Conservation (phyloP, 2,113 vertebrate species). For the Actenoides hombroni region DNA sequence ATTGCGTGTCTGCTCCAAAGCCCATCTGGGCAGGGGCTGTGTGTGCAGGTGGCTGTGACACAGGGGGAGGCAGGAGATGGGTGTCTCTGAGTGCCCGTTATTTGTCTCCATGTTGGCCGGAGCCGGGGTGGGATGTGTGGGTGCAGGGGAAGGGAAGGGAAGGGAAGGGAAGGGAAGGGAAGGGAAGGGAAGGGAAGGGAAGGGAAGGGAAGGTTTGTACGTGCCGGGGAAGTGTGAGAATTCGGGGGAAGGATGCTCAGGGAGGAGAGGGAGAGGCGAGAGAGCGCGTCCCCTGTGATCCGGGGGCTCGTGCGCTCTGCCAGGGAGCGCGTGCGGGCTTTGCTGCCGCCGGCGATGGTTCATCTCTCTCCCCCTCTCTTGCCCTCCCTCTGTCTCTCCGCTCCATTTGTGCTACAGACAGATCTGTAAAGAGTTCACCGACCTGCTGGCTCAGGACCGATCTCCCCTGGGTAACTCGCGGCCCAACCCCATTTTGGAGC, state of each 20-base stretch:
- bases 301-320: background rate
- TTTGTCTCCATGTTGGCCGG: background rate
- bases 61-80: accelerated
- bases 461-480: constrained; percentile 97
- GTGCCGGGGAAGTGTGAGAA: background rate
- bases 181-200: background rate
- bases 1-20: background rate
- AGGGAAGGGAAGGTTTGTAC: background rate
- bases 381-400: constrained; percentile 40
- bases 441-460: constrained; percentile 99
- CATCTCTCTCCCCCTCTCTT: constrained; percentile 12
- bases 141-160: background rate
- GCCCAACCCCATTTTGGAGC: constrained; percentile 97
- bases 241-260: background rate
- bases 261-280: background rate
- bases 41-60: background rate
- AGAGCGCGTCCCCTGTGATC: background rate
- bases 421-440: constrained; percentile 99
- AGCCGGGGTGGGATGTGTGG: background rate
- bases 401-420: constrained; percentile 84
- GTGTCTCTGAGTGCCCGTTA: background rate
- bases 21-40: background rate
- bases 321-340: background rate
- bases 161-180: background rate
- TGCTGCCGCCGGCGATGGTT: background rate